These are phyloP conservation scores for Drosophila gunungcola DNA, from an alignment of 1,140 invertebrate species.

Conservation along the genomic window DNA sequence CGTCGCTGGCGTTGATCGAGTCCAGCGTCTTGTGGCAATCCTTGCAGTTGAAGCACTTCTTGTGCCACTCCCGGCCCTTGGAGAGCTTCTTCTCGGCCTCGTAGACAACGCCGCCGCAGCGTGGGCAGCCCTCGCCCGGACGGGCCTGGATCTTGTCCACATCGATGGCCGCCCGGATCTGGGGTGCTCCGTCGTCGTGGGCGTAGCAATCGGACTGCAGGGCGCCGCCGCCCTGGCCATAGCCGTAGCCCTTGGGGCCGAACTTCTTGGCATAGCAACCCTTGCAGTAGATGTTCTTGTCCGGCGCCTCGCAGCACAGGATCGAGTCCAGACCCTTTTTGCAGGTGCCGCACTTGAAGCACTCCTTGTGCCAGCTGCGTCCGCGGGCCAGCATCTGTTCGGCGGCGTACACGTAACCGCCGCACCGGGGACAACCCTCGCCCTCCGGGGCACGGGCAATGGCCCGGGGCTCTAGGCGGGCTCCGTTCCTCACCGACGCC, in stretches of 20 bases:
- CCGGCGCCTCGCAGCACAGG: conserved; percentile 97
- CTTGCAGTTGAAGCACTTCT: conserved; percentile 99
- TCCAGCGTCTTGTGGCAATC: conserved; percentile 96
- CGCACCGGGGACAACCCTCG: conserved; percentile 95
- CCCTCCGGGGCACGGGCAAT: conserved; percentile 94
- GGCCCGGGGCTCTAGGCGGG: conserved; percentile 87
- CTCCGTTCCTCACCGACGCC: conserved; percentile 68
- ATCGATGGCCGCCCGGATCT: conserved; percentile 88
- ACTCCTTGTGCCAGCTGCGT: conserved; percentile 97
- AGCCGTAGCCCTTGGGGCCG: conserved; percentile 97
- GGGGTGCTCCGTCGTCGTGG: conserved; percentile 73
- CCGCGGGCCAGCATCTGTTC: conserved; percentile 97
- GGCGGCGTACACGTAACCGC: conserved; percentile 96
- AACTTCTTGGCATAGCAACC: conserved; percentile 97
- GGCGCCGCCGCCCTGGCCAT: conserved; percentile 95
- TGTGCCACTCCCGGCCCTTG: conserved; percentile 96
- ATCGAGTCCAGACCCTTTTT: conserved; percentile 98
- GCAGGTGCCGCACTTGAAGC: conserved; percentile 97
- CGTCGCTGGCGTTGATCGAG: conserved; percentile 96
- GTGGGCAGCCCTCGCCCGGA: conserved; percentile 94
- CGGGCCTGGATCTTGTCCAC: conserved; percentile 92
- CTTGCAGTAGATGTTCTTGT: conserved; percentile 99
- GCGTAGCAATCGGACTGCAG: conserved; percentile 90
- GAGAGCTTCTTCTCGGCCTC: conserved; percentile 95
- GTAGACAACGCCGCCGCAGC: conserved; percentile 95